A percentile compares a stretch with the other conserved stretches of the same genome.
phyloP scores from a whole-genome alignment of 2,113 vertebrate genomes.

The Poecilia latipinna region DNA sequence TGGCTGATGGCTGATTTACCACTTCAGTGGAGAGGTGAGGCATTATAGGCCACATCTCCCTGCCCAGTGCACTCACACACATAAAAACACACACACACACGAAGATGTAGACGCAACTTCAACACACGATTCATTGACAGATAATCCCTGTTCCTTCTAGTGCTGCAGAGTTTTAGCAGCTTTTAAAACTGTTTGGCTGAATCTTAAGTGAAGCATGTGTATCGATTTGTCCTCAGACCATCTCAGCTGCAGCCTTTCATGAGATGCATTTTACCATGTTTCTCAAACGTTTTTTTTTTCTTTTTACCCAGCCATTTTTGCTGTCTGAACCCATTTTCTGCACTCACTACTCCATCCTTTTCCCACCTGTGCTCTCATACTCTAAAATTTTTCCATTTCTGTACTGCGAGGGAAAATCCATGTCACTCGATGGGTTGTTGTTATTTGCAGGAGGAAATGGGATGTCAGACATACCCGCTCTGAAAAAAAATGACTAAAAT shows the following conservation, averaged over 20 bases:
- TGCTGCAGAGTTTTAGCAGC: conserved; percentile 44
- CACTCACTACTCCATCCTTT: conserved; percentile 33
- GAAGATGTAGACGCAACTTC: conserved; percentile 6
- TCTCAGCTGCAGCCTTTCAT: conserved; percentile 61
- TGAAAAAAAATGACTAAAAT: conserved; percentile 45
- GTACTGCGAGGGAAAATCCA: conserved; percentile 57
- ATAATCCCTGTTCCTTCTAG: conserved; percentile 34
- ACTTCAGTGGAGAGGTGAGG: conserved; percentile 75
- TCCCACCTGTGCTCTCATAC: conserved; percentile 42
- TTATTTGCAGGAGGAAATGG: conserved; percentile 35
- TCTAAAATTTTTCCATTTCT: conserved; percentile 65
- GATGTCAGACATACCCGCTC: conserved; percentile 39
- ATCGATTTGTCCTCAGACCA: conserved; percentile 56
- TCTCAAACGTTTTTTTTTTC: conserved; percentile 7
- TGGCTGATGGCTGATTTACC: conserved; percentile 82
- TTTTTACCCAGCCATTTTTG: conserved; percentile 44
- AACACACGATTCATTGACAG: conserved; percentile 41
- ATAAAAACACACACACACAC: conserved; percentile 21
- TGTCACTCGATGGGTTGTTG: conserved; percentile 57
- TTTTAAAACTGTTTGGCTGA: conserved; percentile 41
- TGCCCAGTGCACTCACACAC: conserved; percentile 24
- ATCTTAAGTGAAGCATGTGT: conserved; percentile 53
- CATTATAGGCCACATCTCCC: conserved; percentile 58
- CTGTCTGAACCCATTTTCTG: conserved; percentile 58
- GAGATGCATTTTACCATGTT: conserved; percentile 37